Evolutionary conservation across 1,140 invertebrate genomes (phyloP).

Genomic region (Contarinia nasturtii): DNA sequence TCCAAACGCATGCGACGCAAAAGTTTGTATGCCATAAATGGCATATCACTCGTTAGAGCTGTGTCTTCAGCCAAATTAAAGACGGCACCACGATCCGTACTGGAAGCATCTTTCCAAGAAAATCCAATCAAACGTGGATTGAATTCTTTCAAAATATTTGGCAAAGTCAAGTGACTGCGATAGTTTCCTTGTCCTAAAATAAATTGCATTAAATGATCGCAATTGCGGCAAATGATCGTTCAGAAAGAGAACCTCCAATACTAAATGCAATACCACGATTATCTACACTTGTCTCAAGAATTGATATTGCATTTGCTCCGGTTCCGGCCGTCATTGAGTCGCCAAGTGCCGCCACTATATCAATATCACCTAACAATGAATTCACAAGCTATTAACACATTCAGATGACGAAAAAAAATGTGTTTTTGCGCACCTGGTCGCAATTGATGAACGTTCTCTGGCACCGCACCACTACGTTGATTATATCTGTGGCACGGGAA

Average conservation of each 20-base stretch:
- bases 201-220: too few relatives aligned
- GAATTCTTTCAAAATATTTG: slow-evolving; percentile 31
- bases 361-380: slow-evolving; percentile 34
- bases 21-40: slow-evolving; percentile 32
- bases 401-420: too few relatives aligned
- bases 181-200: slow-evolving; percentile 28
- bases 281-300: slow-evolving; percentile 18
- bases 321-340: slow-evolving; percentile 40
- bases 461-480: slow-evolving; percentile 1
- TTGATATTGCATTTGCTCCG: slow-evolving; percentile 22
- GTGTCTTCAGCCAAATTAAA: slow-evolving; percentile 34
- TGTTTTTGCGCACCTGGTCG: too few relatives aligned
- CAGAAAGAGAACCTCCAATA: slow-evolving; percentile 7
- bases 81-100: slow-evolving; percentile 24
- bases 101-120: slow-evolving; percentile 22
- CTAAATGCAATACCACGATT: slow-evolving; percentile 23
- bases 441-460: slow-evolving; percentile 5
- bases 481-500: slow-evolving; percentile 1
- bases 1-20: slow-evolving; percentile 33
- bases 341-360: slow-evolving; percentile 38
- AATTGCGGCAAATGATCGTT: too few relatives aligned
- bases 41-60: slow-evolving; percentile 31
- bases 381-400: too few relatives aligned
- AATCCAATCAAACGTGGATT: slow-evolving; percentile 36
- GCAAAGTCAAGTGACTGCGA: slow-evolving; percentile 28